phyloP scores from a whole-genome alignment of 2,888 invertebrate species.

The Yponomeuta cagnagella region DNA sequence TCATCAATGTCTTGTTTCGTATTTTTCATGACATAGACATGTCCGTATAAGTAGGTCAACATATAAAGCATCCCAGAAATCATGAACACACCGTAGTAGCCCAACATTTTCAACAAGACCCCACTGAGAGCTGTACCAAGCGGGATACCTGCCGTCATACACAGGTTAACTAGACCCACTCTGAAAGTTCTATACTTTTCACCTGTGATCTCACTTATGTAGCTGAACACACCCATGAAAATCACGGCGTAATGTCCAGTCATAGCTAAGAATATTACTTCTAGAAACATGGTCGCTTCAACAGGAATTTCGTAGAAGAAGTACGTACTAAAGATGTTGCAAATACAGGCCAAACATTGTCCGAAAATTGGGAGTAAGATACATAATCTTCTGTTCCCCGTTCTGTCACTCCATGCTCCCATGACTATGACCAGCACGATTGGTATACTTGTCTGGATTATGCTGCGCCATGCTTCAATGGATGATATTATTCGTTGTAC shows the following conservation, averaged over 20 bases:
- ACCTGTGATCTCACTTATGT: constrained; percentile 76
- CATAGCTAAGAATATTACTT: constrained; percentile 70
- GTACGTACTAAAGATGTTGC: constrained; percentile 69
- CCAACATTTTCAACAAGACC: constrained; percentile 52
- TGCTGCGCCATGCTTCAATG: constrained; percentile 74
- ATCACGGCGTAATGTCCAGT: constrained; percentile 74
- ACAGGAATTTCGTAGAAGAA: constrained; percentile 71
- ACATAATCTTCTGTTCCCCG: constrained; percentile 73
- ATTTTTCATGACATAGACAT: constrained; percentile 43
- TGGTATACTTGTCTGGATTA: constrained; percentile 74
- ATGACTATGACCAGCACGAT: constrained; percentile 72
- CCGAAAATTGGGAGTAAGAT: constrained; percentile 73
- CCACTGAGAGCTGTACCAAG: constrained; percentile 75
- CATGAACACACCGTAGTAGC: constrained; percentile 61
- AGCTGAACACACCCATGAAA: constrained; percentile 76
- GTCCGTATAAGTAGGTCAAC: constrained; percentile 55
- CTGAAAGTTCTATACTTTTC: constrained; percentile 73
- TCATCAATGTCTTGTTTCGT: constrained; percentile 41
- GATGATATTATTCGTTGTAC: constrained; percentile 73
- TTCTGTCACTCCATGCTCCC: constrained; percentile 78
- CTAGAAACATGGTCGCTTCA: constrained; percentile 70
- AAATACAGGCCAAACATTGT: constrained; percentile 62
- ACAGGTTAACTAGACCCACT: constrained; percentile 76
- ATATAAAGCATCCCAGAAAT: constrained; percentile 52
- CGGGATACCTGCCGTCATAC: constrained; percentile 74